phyloP scores from a whole-genome alignment of 2,888 invertebrate species.

The Agriopis aurantiaria region DNA sequence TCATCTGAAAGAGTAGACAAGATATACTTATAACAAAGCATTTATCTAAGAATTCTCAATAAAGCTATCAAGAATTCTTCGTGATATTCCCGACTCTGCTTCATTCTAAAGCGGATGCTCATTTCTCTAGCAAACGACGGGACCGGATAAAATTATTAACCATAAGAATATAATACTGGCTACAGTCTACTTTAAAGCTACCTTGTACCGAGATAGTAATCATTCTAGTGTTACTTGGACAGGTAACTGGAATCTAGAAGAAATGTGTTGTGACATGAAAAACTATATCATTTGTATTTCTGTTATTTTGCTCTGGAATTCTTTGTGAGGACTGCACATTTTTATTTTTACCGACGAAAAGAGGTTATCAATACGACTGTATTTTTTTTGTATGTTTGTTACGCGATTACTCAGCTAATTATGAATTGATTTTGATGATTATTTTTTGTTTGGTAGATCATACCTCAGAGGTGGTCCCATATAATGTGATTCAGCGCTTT shows the following conservation, averaged over 20 bases:
- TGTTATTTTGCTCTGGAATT: not conserved
- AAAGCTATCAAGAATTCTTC: constrained; percentile 15
- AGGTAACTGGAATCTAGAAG: not conserved
- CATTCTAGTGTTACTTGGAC: not conserved
- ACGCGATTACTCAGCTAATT: too few species aligned
- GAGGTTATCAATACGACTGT: too few species aligned
- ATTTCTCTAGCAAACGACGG: constrained; percentile 33
- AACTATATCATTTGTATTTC: constrained; percentile 2
- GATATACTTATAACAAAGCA: too few species aligned
- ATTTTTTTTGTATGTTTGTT: too few species aligned
- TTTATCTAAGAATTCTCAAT: too few species aligned
- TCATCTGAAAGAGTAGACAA: too few species aligned
- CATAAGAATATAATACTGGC: constrained; percentile 18
- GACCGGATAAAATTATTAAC: constrained; percentile 37
- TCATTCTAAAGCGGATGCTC: constrained; percentile 27
- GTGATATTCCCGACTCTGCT: constrained; percentile 23
- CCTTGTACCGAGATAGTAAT: not conserved
- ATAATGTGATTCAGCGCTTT: too few species aligned
- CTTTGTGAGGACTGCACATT: not conserved
- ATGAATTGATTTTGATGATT: too few species aligned
- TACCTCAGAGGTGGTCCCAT: too few species aligned
- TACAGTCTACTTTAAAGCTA: constrained; percentile 2
- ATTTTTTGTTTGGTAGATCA: too few species aligned
- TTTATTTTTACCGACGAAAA: not conserved
- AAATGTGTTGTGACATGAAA: constrained; percentile 2